A percentile compares a stretch with the other conserved stretches of the same genome.
Conservation (phyloP, 2,888 invertebrate genomes). For the Helicoverpa assulta region DNA sequence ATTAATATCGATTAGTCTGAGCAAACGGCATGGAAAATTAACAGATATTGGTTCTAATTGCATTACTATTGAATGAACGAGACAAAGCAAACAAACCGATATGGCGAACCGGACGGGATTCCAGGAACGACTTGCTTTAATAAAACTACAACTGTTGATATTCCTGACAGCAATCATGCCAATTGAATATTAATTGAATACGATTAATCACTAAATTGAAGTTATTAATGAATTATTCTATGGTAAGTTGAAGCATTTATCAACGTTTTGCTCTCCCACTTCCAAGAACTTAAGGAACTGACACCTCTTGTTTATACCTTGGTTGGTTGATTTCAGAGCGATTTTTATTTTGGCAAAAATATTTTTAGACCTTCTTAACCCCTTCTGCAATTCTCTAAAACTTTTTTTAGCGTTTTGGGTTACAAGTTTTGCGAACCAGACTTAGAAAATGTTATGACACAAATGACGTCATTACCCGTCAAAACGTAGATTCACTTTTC, state of each 20-base stretch:
- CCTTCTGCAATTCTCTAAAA: no score
- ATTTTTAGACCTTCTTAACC: no score
- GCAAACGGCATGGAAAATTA: conserved; percentile 33
- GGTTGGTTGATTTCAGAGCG: no score
- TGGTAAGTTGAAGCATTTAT: neutral
- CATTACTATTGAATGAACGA: conserved; percentile 33
- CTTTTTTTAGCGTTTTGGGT: no score
- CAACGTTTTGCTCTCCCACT: neutral
- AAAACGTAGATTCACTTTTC: neutral
- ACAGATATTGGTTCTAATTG: conserved; percentile 39
- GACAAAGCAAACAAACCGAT: conserved; percentile 28
- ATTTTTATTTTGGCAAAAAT: no score
- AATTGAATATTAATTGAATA: conserved; percentile 8
- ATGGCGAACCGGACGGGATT: conserved; percentile 2
- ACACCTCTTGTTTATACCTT: no score
- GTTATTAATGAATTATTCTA: neutral
- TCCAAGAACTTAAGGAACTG: neutral
- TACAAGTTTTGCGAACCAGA: no score
- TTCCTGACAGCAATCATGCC: neutral
- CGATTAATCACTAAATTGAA: neutral
- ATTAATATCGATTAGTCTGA: conserved; percentile 29
- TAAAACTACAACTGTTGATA: conserved; percentile 11
- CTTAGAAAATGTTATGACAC: no score
- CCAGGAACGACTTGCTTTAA: conserved; percentile 11
- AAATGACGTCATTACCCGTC: neutral